These are phyloP conservation scores for Microcebus murinus DNA, from an alignment of 2,113 vertebrate species.

Conservation along the genomic window DNA sequence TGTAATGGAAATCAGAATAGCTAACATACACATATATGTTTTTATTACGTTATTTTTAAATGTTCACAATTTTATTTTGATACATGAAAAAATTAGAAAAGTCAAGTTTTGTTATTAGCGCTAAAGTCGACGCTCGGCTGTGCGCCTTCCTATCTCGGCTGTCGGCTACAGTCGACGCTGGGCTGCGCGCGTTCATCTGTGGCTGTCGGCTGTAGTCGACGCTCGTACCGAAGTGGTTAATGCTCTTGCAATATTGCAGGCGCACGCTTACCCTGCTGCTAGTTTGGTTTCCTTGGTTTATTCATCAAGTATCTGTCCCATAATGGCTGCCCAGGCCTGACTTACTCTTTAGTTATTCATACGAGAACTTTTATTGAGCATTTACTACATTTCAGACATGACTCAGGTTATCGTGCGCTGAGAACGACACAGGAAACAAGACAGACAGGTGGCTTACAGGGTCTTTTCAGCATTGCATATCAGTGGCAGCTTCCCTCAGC, in stretches of 20 bases:
- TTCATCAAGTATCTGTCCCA: background rate
- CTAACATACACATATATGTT: too few relatives aligned
- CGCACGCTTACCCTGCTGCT: background rate
- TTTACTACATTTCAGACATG: background rate
- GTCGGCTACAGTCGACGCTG: too few relatives aligned
- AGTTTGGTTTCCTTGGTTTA: background rate
- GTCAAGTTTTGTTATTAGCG: too few relatives aligned
- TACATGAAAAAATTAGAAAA: too few relatives aligned
- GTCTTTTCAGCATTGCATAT: background rate
- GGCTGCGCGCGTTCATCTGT: too few relatives aligned
- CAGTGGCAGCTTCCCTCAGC: background rate
- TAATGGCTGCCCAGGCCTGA: background rate
- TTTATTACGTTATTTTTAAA: too few relatives aligned
- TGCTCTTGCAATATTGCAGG: accelerated
- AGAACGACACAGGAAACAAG: background rate
- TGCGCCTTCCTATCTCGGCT: too few relatives aligned
- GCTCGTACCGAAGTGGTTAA: too few relatives aligned
- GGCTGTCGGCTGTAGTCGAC: too few relatives aligned
- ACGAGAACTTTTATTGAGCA: background rate
- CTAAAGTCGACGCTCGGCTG: too few relatives aligned
- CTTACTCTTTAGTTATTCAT: background rate
- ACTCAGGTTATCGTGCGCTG: background rate
- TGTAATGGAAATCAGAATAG: too few relatives aligned
- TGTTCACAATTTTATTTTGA: too few relatives aligned
- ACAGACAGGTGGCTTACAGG: background rate